These are phyloP conservation scores for Itoplectis maculator DNA, from an alignment of 2,888 invertebrate species.

Conservation along the genomic window DNA sequence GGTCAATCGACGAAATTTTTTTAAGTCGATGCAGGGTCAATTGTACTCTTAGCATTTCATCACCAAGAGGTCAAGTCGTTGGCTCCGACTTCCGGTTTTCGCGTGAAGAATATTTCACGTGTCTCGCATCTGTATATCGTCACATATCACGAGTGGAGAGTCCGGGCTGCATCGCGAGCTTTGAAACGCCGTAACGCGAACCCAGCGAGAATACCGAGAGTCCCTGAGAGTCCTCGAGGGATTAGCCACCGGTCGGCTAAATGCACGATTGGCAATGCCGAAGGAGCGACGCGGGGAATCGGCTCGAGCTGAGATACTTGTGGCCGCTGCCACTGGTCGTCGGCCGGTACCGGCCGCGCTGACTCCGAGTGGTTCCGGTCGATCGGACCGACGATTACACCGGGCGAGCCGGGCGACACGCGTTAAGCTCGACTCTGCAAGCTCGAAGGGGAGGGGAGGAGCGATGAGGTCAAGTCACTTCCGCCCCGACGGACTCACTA, in stretches of 20 bases:
- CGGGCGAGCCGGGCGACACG: conserved; percentile 62
- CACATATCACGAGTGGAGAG: no score
- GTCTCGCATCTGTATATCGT: no score
- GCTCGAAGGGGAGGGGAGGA: no score
- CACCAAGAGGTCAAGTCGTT: not conserved
- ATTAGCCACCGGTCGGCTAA: conserved; percentile 79
- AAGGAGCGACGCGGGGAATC: conserved; percentile 73
- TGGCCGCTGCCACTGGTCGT: conserved; percentile 78
- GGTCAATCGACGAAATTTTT: no score
- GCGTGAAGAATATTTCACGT: no score
- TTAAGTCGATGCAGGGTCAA: no score
- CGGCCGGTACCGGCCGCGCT: conserved; percentile 72
- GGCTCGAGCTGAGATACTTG: conserved; percentile 77
- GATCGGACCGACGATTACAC: conserved; percentile 80
- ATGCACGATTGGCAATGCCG: conserved; percentile 82
- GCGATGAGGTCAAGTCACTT: conserved; percentile 67
- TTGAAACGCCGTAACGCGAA: conserved; percentile 16
- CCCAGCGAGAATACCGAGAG: conserved; percentile 35
- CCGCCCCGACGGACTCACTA: conserved; percentile 75
- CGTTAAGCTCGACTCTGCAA: conserved; percentile 44
- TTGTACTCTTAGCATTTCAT: no score
- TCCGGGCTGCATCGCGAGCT: conserved; percentile 4
- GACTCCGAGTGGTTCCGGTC: conserved; percentile 79
- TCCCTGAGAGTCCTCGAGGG: conserved; percentile 79
- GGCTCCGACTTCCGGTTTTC: not conserved